phyloP scores from a whole-genome alignment of 1,140 invertebrate species.

The Phenacoccus solenopsis region DNA sequence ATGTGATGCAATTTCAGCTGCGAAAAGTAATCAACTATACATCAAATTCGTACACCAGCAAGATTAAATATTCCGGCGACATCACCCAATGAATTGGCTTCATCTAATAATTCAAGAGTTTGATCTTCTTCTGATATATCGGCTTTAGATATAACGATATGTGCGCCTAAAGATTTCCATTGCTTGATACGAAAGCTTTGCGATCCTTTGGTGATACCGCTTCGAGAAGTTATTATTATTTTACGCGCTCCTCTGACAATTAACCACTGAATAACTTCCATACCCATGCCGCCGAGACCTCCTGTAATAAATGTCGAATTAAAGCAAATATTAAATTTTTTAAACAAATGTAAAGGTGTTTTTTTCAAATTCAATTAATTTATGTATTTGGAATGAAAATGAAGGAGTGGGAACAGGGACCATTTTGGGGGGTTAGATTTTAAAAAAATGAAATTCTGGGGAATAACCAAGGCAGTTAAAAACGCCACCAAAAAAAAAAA shows the following conservation, averaged over 20 bases:
- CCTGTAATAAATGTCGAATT: constrained; percentile 37
- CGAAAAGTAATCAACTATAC: neutral
- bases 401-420: too few relatives aligned
- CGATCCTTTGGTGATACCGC: constrained; percentile 74
- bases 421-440: too few relatives aligned
- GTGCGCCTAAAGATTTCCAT: constrained; percentile 56
- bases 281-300: constrained; percentile 89
- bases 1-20: neutral
- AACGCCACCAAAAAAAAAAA: too few relatives aligned
- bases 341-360: too few relatives aligned
- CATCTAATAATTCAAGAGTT: constrained; percentile 54
- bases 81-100: constrained; percentile 55
- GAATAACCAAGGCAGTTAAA: too few relatives aligned
- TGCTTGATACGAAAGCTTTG: constrained; percentile 64
- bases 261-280: constrained; percentile 87
- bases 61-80: constrained; percentile 91
- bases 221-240: constrained; percentile 75
- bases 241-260: constrained; percentile 69
- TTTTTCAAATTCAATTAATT: too few relatives aligned
- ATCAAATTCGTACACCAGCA: constrained; percentile 54
- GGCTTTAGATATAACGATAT: constrained; percentile 53
- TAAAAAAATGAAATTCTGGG: too few relatives aligned
- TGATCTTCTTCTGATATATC: constrained; percentile 50
- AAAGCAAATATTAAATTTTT: neutral
- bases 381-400: too few relatives aligned